A percentile compares a stretch with the other conserved stretches of the same genome.
phyloP scores from a whole-genome alignment of 92 coral and sea anemone genomes.

The Bergia sp. region DNA sequence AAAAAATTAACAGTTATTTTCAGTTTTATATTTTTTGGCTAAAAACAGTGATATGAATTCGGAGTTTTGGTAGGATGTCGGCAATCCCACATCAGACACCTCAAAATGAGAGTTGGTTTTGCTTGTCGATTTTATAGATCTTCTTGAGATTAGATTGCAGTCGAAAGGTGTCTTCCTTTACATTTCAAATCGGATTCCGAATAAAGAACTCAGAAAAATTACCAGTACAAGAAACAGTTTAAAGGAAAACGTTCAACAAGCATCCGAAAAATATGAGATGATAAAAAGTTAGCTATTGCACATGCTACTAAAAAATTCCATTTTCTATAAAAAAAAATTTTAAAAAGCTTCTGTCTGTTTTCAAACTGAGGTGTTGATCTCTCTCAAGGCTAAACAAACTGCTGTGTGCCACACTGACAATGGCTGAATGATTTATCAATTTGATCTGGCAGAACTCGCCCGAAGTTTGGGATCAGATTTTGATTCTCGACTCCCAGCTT shows the following conservation, averaged over 20 bases:
- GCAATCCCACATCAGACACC: not conserved
- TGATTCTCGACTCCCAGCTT: not conserved
- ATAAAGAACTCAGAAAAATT: not conserved
- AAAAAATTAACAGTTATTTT: not conserved
- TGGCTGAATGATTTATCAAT: not conserved
- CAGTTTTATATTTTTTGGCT: not conserved
- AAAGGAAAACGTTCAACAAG: not conserved
- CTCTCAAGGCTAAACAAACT: not conserved
- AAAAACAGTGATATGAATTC: no score
- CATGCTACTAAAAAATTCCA: not conserved
- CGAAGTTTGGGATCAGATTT: not conserved
- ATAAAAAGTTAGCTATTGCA: not conserved
- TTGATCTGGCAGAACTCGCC: no score
- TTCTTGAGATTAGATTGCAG: not conserved
- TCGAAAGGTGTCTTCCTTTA: no score
- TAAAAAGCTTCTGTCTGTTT: no score
- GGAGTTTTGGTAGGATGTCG: not conserved
- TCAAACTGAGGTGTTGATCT: not conserved
- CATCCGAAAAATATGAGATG: no score
- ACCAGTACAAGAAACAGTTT: no score
- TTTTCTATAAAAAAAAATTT: not conserved
- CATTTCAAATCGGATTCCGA: not conserved
- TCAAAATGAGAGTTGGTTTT: not conserved
- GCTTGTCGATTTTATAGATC: not conserved
- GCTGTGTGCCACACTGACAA: not conserved